Base-by-base conservation (phyloP, 2,113 vertebrate genomes). In the Triplophysa dalaica region DNA sequence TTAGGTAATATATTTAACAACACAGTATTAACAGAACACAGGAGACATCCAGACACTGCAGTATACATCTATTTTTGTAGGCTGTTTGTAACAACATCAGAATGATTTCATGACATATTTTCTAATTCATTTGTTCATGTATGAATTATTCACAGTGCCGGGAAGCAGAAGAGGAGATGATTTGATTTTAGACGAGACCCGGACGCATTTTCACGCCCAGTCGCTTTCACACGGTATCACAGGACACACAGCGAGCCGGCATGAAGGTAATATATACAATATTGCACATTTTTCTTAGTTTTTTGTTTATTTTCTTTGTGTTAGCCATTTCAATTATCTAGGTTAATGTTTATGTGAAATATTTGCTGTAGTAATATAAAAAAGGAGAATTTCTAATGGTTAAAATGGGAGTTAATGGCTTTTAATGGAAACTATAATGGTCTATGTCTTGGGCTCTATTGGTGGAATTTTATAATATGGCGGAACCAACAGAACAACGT, bases 81-180 rank as follows among this genome's bases (percentile, higher is more conserved):
- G 17, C 52, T 7, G 3, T 16, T 54, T 54, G 7, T 54, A 43
- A 41, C 16, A 48, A 10, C 43, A 21, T 52, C 14, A 4, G 14
- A 52, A 16, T 5, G 2, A 1, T 4, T 14, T 14, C 12, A 52
- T 52, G 0, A 60, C 38, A 41, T n/a, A 21, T 62, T 62, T 58
- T 56, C 17, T 56, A 45, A 56, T 56, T 56, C 86, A 68, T 79
- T 78, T 86, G 85, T 83, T 81, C 22, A 78, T 74, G 70, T 63
- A 75, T 75, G 11, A 75, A 75, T 62, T 62, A 75, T 75, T 63
- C 38, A 75, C 63, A n/a, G 38, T n/a, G 22, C 63, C 41, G 45
- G 72, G 12, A 48, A 63, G 38, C 7, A 22, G 22, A 48, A 45
- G 19, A 75, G 19, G 19, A 58, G 19, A n/a, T 58, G 60, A 62